Percentiles rank a stretch among this genome's conserved stretches.
Evolutionary conservation across 2,797 vertebrate species (phyloP).

Genomic region (Mionectes olivaceus): DNA sequence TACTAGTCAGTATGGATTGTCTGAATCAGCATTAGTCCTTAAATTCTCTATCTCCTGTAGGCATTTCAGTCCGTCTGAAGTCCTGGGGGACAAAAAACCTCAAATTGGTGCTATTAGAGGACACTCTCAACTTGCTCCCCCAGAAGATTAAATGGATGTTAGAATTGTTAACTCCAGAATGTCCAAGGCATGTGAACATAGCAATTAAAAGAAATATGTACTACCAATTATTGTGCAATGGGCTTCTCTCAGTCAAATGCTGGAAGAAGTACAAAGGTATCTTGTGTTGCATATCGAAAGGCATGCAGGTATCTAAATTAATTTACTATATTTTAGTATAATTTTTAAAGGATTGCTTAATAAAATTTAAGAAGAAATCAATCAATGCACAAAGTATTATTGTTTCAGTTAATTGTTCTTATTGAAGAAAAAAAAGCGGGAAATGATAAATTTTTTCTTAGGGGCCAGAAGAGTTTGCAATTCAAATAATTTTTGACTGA

Average conservation of each 20-base stretch:
- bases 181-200: background rate
- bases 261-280: background rate
- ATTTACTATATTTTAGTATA: background rate
- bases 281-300: background rate
- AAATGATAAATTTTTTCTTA: background rate
- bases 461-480: background rate
- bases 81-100: background rate
- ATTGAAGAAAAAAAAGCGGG: background rate
- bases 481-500: background rate
- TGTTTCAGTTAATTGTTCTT: background rate
- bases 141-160: background rate
- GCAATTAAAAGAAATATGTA: background rate
- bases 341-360: background rate
- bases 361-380: background rate
- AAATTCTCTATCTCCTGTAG: background rate
- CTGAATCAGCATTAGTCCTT: background rate
- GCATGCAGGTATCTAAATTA: background rate
- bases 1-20: background rate
- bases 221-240: background rate
- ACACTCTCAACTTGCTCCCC: background rate
- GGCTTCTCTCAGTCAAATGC: background rate
- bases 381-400: background rate
- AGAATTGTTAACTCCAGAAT: background rate
- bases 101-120: background rate
- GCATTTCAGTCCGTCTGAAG: background rate